Conservation (phyloP, 1,140 invertebrate species). For the Atopsyche davidsoni region DNA sequence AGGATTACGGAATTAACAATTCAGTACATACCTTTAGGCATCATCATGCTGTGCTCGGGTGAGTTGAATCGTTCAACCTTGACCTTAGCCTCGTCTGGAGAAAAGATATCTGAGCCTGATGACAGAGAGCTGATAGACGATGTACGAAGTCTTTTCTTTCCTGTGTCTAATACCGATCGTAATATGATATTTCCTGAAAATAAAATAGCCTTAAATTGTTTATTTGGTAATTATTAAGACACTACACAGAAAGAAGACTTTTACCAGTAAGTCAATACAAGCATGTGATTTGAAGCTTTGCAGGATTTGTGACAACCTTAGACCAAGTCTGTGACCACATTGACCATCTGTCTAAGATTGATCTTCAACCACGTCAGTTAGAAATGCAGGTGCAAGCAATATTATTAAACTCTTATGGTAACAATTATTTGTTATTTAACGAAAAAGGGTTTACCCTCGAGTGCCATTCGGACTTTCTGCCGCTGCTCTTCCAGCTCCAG, state of each 20-base stretch:
- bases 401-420: slow-evolving; percentile 20
- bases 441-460: slow-evolving; percentile 50
- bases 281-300: not conserved
- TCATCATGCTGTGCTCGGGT: slow-evolving; percentile 36
- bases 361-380: slow-evolving; percentile 7
- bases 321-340: not conserved
- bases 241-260: not conserved
- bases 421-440: slow-evolving; percentile 26
- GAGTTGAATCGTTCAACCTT: slow-evolving; percentile 37
- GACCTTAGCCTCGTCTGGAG: slow-evolving; percentile 34
- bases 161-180: slow-evolving; percentile 41
- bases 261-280: not conserved
- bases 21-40: slow-evolving; percentile 35
- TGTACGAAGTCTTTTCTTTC: slow-evolving; percentile 36
- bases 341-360: too few relatives aligned
- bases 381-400: slow-evolving; percentile 6
- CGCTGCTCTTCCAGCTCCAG: slow-evolving; percentile 49
- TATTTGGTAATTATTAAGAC: not conserved
- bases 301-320: not conserved
- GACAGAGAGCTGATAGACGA: slow-evolving; percentile 45
- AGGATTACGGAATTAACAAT: too few relatives aligned
- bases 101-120: slow-evolving; percentile 29
- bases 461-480: slow-evolving; percentile 49
- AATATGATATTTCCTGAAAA: slow-evolving; percentile 39
- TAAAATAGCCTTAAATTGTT: not conserved